Conservation (phyloP, 2,797 vertebrate genomes). For the Mareca strepera region DNA sequence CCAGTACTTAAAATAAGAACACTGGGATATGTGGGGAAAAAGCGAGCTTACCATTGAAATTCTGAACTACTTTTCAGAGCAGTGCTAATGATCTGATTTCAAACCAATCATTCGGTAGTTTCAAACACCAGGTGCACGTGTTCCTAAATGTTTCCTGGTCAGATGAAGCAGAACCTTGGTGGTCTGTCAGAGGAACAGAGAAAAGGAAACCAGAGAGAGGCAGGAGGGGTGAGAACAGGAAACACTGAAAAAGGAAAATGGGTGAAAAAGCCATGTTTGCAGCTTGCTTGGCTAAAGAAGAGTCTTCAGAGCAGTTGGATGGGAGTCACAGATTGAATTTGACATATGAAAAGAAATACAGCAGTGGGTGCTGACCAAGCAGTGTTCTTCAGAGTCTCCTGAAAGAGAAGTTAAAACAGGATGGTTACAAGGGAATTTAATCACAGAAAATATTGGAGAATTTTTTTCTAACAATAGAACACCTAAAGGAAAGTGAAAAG, state of each 20-base stretch:
- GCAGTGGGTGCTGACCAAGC: background rate
- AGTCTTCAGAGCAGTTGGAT: background rate
- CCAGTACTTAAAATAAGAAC: background rate
- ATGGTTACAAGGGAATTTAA: background rate
- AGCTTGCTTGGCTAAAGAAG: background rate
- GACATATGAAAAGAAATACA: conserved; percentile 4
- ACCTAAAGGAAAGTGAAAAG: conserved; percentile 17
- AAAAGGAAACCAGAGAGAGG: background rate
- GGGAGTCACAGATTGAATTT: conserved; percentile 9
- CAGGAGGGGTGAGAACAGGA: background rate
- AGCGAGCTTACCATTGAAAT: background rate
- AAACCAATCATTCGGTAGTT: background rate
- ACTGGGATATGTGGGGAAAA: background rate
- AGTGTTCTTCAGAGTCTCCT: background rate
- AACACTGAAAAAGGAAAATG: background rate
- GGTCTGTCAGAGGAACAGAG: background rate
- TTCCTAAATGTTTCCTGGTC: background rate
- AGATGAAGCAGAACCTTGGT: background rate
- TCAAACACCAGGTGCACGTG: background rate
- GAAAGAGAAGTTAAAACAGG: background rate
- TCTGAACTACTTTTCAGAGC: background rate
- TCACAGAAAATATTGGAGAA: background rate
- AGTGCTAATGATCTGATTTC: background rate
- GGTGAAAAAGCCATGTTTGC: background rate
- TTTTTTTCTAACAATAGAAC: background rate